phyloP scores from a whole-genome alignment of 2,797 vertebrate species.

The Sarcoramphus papa region DNA sequence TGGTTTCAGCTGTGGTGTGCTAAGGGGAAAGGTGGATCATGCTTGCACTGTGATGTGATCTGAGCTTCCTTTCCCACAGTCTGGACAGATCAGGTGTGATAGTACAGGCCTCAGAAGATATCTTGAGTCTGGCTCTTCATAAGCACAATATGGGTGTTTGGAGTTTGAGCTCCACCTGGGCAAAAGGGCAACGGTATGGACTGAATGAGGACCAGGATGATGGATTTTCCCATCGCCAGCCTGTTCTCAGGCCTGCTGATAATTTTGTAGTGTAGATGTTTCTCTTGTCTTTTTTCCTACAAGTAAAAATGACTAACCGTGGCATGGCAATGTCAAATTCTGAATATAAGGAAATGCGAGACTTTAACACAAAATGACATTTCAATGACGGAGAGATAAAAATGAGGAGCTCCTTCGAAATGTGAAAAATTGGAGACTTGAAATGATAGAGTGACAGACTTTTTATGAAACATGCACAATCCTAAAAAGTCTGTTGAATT shows the following conservation, averaged over 20 bases:
- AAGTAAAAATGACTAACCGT: not conserved
- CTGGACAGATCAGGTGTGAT: not conserved
- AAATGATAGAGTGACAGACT: not conserved
- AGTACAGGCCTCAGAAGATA: not conserved
- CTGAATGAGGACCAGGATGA: not conserved
- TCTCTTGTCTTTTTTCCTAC: not conserved
- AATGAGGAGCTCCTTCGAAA: not conserved
- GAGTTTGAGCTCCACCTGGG: not conserved
- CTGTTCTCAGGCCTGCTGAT: not conserved
- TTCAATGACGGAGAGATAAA: not conserved
- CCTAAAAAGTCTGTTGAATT: not conserved
- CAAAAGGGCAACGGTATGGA: not conserved
- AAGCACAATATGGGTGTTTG: not conserved
- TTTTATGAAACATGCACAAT: not conserved
- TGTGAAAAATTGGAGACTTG: not conserved
- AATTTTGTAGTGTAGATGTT: not conserved
- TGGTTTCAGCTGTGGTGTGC: not conserved
- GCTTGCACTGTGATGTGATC: not conserved
- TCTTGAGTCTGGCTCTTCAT: not conserved
- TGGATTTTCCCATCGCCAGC: accelerated
- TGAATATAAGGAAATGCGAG: not conserved
- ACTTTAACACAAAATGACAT: not conserved
- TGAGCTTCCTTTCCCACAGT: not conserved
- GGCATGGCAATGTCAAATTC: not conserved
- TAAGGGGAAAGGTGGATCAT: not conserved